Base-by-base conservation (phyloP, 1,140 invertebrate genomes). In the Conus ventricosus region DNA sequence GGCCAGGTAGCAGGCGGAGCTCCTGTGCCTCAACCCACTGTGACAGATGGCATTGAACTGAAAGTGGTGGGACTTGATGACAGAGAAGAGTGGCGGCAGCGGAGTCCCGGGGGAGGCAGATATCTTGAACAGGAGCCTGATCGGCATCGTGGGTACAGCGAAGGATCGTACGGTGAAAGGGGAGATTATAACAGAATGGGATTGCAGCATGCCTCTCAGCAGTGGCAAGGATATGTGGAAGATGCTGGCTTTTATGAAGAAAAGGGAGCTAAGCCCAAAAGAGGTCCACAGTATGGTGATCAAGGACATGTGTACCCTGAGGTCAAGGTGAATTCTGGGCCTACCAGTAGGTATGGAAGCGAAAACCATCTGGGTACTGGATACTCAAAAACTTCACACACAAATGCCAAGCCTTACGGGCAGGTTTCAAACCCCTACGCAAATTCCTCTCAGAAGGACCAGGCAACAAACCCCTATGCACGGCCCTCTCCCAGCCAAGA, bases 231-330 rank as follows among this genome's bases (percentile, higher is more conserved):
- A 17, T 39, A 15, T 75, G n/a, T 5, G 4, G n/a, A 57, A 11
- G 85, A 87, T 27, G 85, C 57, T 80, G 85, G 85, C 2, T 87
- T 87, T 57, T 76, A 87, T 76, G 85, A 87, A 20, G 71, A n/a
- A 51, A 17, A 27, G 17, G 75, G 53, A 39, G 39, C 85, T 39
- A 78, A 80, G 51, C 85, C 85, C 54, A 84, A 84, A 25, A 27
- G 39, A 55, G 75, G 20, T 8, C 39, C 5, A 20, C 39, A 87
- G 85, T 10, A 53, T 67, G 75, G 57, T 23, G 11, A 5, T 10
- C 75, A 87, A n/a, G 54, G 85, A 55, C 71, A 80, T 71, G 8
- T 87, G 53, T 87, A 87, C 54, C 85, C 85, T n/a, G 75, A 87
- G 8, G 51, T 80, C 39, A 76, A 11, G 53, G 71, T 87, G 67